Evolutionary conservation across 1,140 invertebrate species (phyloP).

Genomic region (Mamestra configurata): DNA sequence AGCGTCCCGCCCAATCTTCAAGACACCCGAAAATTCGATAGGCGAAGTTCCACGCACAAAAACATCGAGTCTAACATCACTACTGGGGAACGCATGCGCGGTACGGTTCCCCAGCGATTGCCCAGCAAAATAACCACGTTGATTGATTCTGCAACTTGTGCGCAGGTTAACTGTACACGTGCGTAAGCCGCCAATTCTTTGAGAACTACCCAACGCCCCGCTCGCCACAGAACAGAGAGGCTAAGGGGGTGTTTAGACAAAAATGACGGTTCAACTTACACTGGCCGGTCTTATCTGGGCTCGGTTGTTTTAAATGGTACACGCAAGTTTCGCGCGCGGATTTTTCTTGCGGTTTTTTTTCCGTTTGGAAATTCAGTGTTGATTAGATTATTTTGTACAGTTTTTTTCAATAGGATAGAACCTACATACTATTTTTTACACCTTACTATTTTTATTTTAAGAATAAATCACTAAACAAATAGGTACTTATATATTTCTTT

Average conservation of each 20-base stretch:
- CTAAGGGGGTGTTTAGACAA: constrained; percentile 46
- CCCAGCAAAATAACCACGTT: constrained; percentile 80
- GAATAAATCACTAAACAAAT: too few species aligned
- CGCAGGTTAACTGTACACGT: constrained; percentile 84
- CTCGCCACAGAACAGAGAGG: constrained; percentile 17
- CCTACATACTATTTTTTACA: too few species aligned
- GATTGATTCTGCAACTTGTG: constrained; percentile 85
- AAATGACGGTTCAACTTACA: constrained; percentile 55
- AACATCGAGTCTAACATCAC: constrained; percentile 67
- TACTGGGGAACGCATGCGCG: constrained; percentile 75
- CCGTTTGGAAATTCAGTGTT: background rate
- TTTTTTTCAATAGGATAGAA: too few species aligned
- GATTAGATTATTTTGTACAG: background rate
- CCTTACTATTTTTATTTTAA: too few species aligned
- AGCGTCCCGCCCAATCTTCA: constrained; percentile 31
- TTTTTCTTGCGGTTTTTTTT: constrained; percentile 15
- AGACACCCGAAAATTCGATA: constrained; percentile 44
- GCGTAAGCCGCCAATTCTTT: constrained; percentile 63
- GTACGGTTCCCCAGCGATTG: constrained; percentile 62
- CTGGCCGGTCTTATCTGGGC: constrained; percentile 62
- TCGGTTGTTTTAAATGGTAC: constrained; percentile 32
- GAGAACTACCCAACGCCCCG: constrained; percentile 36
- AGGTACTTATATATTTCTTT: too few species aligned
- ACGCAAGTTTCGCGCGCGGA: constrained; percentile 33
- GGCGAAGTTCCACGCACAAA: constrained; percentile 48